Base-by-base conservation (phyloP, 2,797 vertebrate species). In the Diceros bicornis region DNA sequence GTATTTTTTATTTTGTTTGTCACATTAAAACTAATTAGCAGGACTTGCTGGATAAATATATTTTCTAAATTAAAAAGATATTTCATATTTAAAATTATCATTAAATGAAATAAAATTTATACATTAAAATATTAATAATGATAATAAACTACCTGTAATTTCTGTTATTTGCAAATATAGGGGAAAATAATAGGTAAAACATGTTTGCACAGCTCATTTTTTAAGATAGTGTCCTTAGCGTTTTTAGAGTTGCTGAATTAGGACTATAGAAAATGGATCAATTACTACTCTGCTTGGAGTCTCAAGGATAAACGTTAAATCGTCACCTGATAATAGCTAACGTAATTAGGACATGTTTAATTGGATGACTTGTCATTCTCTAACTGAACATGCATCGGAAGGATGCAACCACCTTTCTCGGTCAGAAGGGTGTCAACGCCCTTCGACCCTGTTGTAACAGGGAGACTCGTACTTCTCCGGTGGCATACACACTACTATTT, bases 211-310 rank as follows among this genome's bases (percentile, higher is more conserved):
- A 84, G 47, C 21, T 97, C 6, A 44, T 44, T 94, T 89, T 83
- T 59, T 64, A 87, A 69, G 6, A 52, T 12, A 69, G 44, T 52
- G 82, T 91, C 47, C 29, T 84, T 91, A 83, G 29, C 20, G 75
- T 41, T 90, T 96, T 83, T 84, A 90, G 16, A 79, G 23, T 86
- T 92, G n/a, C 59, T 85, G 32, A 81, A 83, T 84, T 69, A 89
- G 77, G 29, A 59, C 59, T 87, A 77, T 25, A 37, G 68, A 92
- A 77, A 81, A 68, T 44, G 23, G 18, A 88, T 62, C 25, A 87
- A 34, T 96, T 89, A 77, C 11, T 72, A 74, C 10, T 47, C 62
- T 93, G 69, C 18, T 87, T 87, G 84, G 32, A 71, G 52, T 94
- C 25, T 27, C 6, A 74, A 79, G 23, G 55, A 82, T 78, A 85